Base-by-base conservation (phyloP, 2,888 invertebrate species). In the Lepeophtheirus nordmannii region DNA sequence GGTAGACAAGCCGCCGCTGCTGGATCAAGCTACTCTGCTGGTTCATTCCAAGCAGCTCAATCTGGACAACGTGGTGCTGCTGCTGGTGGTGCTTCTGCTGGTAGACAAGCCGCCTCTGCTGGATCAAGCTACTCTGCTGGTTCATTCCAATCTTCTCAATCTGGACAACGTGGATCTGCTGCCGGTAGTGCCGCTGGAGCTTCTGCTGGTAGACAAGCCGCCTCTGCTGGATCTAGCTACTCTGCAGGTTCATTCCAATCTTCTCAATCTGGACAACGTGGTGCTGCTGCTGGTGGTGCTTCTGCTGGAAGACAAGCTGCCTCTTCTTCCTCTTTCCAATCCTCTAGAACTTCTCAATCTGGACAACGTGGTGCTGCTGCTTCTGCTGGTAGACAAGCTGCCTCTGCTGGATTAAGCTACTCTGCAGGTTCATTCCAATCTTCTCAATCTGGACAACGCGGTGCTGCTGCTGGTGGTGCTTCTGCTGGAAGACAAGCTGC, bases 21-120 rank as follows among this genome's bases (percentile, higher is more conserved):
- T 46, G 53, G 53, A 30, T 30, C 30, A 30, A 30, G 30, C 30
- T 30, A 30, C 30, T 46, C 53, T 46, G 53, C 30, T 5, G 30
- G 30, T 5, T 30, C 30, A 2, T 30, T 46, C 53, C 53, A 46
- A 46, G 2, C 53, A 5, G 30, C 30, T 30, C 30, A 30, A 30
- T 30, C 30, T 17, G 53, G 53, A 46, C 53, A 46, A 46, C 53
- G 53, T 46, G 53, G 53, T 46, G 53, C 53, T 46, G 53, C 53
- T 8, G 53, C 30, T 30, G 30, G 3, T 30, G 30, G 53, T 46
- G 53, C 53, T 3, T 5, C 53, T 46, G n/a, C 8, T 46, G 53
- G 53, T 46, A 17, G n/a, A n/a, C n/a, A 14, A n/a, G 53, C n/a
- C 8, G 53, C 53, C 8, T 46, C 53, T 5, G n/a, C n/a, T n/a